These are phyloP conservation scores for Drosophila ogumai DNA, from an alignment of 1,140 invertebrate genomes.

Conservation along the genomic window DNA sequence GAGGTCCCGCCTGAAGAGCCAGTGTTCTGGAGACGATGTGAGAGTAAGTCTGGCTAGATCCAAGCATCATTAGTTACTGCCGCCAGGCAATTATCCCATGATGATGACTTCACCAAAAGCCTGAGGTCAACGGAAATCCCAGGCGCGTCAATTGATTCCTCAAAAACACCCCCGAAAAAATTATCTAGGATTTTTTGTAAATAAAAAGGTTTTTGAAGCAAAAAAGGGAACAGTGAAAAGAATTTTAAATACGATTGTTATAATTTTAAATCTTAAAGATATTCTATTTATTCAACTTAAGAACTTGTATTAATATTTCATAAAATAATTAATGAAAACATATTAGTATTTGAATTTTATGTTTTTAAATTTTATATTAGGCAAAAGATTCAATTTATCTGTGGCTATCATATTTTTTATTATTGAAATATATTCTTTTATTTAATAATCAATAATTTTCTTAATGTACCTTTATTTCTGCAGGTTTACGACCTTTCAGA, in stretches of 20 bases:
- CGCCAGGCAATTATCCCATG: constrained; percentile 48
- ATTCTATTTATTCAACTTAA: no score
- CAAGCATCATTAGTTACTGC: constrained; percentile 53
- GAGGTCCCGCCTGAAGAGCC: constrained; percentile 34
- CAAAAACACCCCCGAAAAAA: constrained; percentile 2
- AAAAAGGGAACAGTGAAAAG: background rate
- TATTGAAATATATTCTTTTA: no score
- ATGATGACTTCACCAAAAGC: constrained; percentile 58
- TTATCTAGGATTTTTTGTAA: background rate
- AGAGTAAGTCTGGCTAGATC: constrained; percentile 15
- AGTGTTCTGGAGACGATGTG: background rate
- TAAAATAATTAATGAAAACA: no score
- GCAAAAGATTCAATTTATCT: no score
- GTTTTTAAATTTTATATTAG: no score
- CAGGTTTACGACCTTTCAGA: background rate
- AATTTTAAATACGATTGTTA: no score
- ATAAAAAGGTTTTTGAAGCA: background rate
- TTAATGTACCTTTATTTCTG: background rate
- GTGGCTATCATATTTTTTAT: no score
- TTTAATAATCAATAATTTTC: background rate
- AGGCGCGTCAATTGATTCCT: constrained; percentile 3
- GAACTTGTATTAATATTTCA: no score
- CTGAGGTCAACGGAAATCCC: constrained; percentile 49
- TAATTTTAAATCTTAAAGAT: no score
- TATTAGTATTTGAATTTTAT: no score